Base-by-base conservation (phyloP, 2,888 invertebrate genomes). In the Oscheius sp. region DNA sequence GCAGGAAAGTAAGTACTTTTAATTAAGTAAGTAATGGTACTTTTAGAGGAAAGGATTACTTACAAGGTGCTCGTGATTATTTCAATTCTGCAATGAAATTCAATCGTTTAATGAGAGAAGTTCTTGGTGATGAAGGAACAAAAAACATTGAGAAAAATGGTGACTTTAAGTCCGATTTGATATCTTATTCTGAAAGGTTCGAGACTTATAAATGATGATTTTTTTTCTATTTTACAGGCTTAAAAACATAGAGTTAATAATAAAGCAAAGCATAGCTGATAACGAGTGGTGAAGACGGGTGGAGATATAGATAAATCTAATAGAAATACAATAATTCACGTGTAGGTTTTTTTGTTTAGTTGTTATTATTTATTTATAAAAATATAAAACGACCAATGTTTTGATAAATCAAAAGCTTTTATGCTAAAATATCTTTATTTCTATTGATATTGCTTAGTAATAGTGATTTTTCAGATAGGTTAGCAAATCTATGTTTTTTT, bases 51-150 rank as follows among this genome's bases (percentile, higher is more conserved):
- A 70, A 69, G n/a, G 70, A 71, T n/a, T 80, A 80, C 57, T 63
- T 69, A n/a, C 33, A 45, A 20, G 80, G 80, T 15, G 80, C 73
- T 1, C 68, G 75, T 3, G 79, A 79, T 39, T 80, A 79, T 48
- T 72, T 80, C 25, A 67, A 69, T 20, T 75, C 75, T 10, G 65
- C 73, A 10, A 74, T 80, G 78, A 72, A 75, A 12, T 69, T 79
- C 45, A 78, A 74, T 46, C 58, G 78, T 25, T 52, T 78, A 48
- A 58, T 72, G 48, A 31, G 78, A 53, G 65, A 50, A 48, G 74
- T 80, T 0, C 33, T 71, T 17, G 37, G 72, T 48, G 39, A 61
- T 1, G 73, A 73, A 70, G 79, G 79, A 31, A 71, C 72, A 15
- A 67, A 48, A 20, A 68, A 63, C 27, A 78, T 80, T 17, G 46